phyloP scores from a whole-genome alignment of 2,113 vertebrate species.

The Arenaria interpres region DNA sequence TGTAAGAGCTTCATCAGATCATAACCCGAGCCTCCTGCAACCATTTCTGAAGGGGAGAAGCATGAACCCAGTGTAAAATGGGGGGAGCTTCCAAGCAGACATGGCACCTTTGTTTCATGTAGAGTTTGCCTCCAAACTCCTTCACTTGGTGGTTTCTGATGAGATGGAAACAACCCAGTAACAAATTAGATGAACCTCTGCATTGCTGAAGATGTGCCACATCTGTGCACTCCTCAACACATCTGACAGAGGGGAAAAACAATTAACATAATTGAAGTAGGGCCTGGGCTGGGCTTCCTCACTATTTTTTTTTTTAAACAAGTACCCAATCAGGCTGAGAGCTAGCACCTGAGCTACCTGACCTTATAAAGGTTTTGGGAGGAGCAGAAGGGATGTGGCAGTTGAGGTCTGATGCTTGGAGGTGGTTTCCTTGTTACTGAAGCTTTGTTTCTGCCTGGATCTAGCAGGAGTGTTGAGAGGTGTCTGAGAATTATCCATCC shows the following conservation, averaged over 20 bases:
- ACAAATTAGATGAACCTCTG: background rate
- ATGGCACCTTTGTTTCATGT: background rate
- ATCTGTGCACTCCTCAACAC: conserved; percentile 2
- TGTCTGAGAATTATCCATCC: accelerated
- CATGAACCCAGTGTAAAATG: background rate
- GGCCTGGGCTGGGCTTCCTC: background rate
- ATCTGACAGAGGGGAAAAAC: background rate
- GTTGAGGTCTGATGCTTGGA: background rate
- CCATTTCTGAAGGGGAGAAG: background rate
- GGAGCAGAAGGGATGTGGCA: background rate
- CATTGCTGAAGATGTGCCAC: background rate
- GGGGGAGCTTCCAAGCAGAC: background rate
- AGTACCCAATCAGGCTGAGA: background rate
- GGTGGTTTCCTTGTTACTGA: background rate
- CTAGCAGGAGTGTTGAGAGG: background rate
- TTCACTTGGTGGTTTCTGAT: background rate
- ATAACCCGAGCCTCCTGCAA: background rate
- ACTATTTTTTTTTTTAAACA: background rate
- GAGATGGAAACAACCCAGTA: background rate
- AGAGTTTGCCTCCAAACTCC: background rate
- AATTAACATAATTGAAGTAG: conserved; percentile 34
- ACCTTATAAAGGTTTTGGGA: background rate
- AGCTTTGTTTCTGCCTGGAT: background rate
- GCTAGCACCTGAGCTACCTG: background rate
- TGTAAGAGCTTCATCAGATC: background rate